Evolutionary conservation across 2,113 vertebrate species (phyloP), one percentile per base, ranked within the genome.

Genomic region (Camelus dromedarius): DNA sequence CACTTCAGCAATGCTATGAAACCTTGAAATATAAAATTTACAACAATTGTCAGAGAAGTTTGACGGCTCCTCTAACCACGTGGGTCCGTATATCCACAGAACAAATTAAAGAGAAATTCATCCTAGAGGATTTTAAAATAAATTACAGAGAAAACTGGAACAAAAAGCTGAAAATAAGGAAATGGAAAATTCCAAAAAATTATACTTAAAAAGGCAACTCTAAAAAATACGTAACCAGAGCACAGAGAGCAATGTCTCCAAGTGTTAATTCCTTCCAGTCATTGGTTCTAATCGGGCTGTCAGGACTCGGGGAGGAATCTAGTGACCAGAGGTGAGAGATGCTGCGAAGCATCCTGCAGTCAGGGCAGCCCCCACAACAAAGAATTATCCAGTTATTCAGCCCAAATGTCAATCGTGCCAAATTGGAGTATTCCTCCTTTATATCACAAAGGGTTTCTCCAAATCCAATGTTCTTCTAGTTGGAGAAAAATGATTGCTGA

Each of bases 31-130:
- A 93, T 30, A 77, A 96, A 95, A 92, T 89, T 72, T 86, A 73
- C 46, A 92, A 42, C 87, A 87, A 89, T 82, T 79, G 18, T 62
- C 85, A 93, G 70, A 91, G 75, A 60, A 76, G 85, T 60, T 42
- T 54, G 22, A 89, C 54, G 84, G 3, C 42, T 93, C 6, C 32
- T 92, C 19, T 86, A 20, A 70, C 60, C 56, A 50, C 66, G 54
- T 81, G 72, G 70, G 83, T 91, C 30, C 66, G 32, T 85, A 7
- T 48, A 93, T 50, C 26, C 13, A 62, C 30, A 95, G 24, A 93
- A 97, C 9, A 95, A 93, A 92, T 82, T 89, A 95, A 97, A 88
- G 69, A 79, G 46, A 93, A 93, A 88, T 70, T 95, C 32, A 67
- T 83, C 80, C 62, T 64, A 50, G 56, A 32, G 4, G 48, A 62